These are phyloP conservation scores for Ephialtes manifestator DNA, from an alignment of 2,888 invertebrate species.

Conservation along the genomic window DNA sequence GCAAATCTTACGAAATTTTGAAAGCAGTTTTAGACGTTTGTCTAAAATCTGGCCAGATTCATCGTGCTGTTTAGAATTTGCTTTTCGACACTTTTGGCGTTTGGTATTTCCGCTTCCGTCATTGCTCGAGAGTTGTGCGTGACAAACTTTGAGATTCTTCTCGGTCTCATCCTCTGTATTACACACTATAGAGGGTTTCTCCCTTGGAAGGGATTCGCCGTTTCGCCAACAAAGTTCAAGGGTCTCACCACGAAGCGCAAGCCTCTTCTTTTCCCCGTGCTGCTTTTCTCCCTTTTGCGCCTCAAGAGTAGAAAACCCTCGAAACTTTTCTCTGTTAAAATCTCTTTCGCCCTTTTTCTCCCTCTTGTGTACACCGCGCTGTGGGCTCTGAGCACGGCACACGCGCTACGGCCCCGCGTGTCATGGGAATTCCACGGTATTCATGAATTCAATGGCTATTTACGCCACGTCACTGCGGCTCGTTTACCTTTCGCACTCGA, in stretches of 20 bases:
- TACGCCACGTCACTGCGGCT: constrained; percentile 73
- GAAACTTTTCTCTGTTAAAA: constrained; percentile 65
- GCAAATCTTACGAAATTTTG: neutral
- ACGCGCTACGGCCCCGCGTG: constrained; percentile 55
- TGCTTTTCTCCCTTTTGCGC: constrained; percentile 58
- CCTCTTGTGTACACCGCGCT: constrained; percentile 57
- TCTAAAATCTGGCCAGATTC: constrained; percentile 21
- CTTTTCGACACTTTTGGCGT: neutral
- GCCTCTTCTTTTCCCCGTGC: constrained; percentile 54
- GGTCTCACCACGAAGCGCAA: constrained; percentile 59
- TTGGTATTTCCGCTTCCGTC: constrained; percentile 23
- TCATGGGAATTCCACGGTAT: constrained; percentile 67
- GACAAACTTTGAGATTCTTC: constrained; percentile 65
- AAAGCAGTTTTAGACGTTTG: neutral
- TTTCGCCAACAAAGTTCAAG: constrained; percentile 67
- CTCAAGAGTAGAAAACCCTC: constrained; percentile 53
- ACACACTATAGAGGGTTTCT: constrained; percentile 30
- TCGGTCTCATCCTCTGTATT: constrained; percentile 43
- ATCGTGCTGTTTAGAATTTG: neutral
- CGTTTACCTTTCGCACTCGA: constrained; percentile 69
- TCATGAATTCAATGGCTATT: constrained; percentile 73
- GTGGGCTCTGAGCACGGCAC: constrained; percentile 23
- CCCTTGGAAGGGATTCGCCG: constrained; percentile 49
- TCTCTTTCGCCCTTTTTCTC: constrained; percentile 66
- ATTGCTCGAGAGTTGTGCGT: constrained; percentile 18